Evolutionary conservation across 37 sponge, comb jelly and placozoan genomes (phyloP).

Genomic region (Spongia lamella): DNA sequence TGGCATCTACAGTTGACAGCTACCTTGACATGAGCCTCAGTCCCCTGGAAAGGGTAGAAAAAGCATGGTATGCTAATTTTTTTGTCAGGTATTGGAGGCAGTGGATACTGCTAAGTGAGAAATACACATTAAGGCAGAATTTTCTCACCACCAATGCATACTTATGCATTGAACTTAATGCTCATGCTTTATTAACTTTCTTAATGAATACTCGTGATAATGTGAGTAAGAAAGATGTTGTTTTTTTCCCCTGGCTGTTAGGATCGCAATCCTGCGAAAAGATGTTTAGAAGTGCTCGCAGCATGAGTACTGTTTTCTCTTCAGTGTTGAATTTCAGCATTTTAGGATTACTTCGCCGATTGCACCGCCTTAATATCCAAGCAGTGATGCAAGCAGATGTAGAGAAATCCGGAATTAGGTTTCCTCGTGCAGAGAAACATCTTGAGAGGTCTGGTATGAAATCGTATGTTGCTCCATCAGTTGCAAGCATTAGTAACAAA

Average conservation of each 20-base stretch:
- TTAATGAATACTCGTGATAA: constrained; percentile 12
- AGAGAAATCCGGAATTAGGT: too few relatives aligned
- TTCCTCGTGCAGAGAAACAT: constrained; percentile 16
- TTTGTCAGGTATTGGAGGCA: constrained; percentile 45
- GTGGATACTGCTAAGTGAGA: too few relatives aligned
- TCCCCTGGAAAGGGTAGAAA: constrained; percentile 21
- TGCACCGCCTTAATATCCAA: constrained; percentile 16
- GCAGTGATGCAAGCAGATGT: too few relatives aligned
- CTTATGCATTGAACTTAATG: constrained; percentile 59
- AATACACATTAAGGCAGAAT: too few relatives aligned
- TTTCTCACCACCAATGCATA: constrained; percentile 59
- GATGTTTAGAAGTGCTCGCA: constrained; percentile 48
- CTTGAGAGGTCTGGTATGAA: constrained; percentile 14
- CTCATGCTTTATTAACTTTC: constrained; percentile 32
- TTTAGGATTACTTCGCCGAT: constrained; percentile 12
- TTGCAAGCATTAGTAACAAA: too few relatives aligned
- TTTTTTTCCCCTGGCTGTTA: too few relatives aligned
- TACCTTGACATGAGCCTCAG: constrained; percentile 37
- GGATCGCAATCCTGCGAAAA: constrained; percentile 62
- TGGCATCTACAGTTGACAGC: constrained; percentile 40
- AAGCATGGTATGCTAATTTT: constrained; percentile 43
- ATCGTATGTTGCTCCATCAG: too few relatives aligned
- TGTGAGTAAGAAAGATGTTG: constrained; percentile 1
- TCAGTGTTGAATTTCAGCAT: constrained; percentile 19
- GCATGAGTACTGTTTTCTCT: constrained; percentile 50